Evolutionary conservation across 2,113 vertebrate species (phyloP), one percentile per base, ranked within the genome.

Genomic region (Daphoenositta chrysoptera): DNA sequence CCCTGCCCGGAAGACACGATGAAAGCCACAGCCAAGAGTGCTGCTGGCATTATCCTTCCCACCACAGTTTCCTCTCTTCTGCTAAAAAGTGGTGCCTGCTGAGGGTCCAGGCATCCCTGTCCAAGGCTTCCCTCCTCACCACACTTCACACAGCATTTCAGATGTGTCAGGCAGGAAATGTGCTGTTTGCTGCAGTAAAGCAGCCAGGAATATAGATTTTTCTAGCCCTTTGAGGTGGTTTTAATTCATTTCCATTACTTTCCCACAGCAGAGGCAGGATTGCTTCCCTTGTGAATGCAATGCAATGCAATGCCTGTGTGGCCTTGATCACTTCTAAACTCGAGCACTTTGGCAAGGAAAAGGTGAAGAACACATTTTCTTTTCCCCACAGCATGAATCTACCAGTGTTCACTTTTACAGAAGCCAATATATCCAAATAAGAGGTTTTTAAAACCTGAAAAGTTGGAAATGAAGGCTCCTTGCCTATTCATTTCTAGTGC

Each of bases 241-340:
- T 93, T 42, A 64, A 37, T 69, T 63, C 0, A 56, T 68, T 89
- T 83, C 58, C 6, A 0, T 64, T 72, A 72, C 48, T 37, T 89
- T 58, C 37, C 37, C 44, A 50, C 12, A 45, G 71, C 39, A 56
- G 58, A 88, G 66, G n/a, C 27, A 71, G 47, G 47, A 57, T 63
- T 4, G 4, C 23, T 76, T 94, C 24, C 24, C 54, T 54, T 58
- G 44, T 0, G 0, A 51, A 60, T 69, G 44, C 0, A 4, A 30
- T n/a, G n/a, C n/a, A n/a, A n/a, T n/a, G n/a, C n/a, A n/a, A n/a
- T 44, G 53, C 71, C 35, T 68, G 15, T 68, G 57, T 64, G 76
- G 48, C 69, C 68, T 77, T 2, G 3, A 37, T 65, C 10, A 3
- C 39, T 50, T 53, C 18, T 89, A 69, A 86, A 80, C 2, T 1